Evolutionary conservation across 2,888 invertebrate genomes (phyloP), one percentile per base, ranked within the genome.

Genomic region (Harmothoe impar): DNA sequence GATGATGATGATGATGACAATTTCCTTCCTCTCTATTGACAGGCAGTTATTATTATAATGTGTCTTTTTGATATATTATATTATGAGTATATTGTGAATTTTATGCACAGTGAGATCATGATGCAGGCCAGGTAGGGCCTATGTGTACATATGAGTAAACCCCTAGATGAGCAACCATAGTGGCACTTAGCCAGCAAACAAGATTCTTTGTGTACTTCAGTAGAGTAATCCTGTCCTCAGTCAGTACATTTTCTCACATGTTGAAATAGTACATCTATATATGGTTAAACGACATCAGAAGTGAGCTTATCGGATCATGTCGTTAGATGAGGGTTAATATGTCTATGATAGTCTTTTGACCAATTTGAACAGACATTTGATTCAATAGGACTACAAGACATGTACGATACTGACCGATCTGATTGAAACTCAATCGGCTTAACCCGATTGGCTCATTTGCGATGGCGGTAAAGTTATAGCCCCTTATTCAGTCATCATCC

Each of bases 151-250:
- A 81, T 35, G 1, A 23, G 43, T 81, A 81, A 35, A 81, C 10
- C 33, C 20, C 43, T 43, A 23, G 3, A 35, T 33, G 20, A 17
- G 29, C 17, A n/a, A 35, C 20, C 43, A 81, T 43, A 81, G 23
- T n/a, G 81, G 33, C 33, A 29, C 29, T 10, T 77, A 77, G 77
- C 35, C 81, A 43, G 81, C 10, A 33, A 81, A 35, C 81, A 20
- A 81, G 81, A 81, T 12, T 81, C 43, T 43, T 81, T 10, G 23
- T 81, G 12, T 81, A 81, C 20, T 81, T 81, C 43, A 81, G 81
- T 81, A 81, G 81, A 33, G 20, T 81, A 43, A 33, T 23, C n/a
- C 43, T 81, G 35, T 81, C 81, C 35, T 81, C 81, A 81, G 35
- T 35, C 33, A 81, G 35, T 7, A 81, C 43, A 23, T 10, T 43